Base-by-base conservation (phyloP, 2,113 vertebrate species). In the Turdus rufiventris region DNA sequence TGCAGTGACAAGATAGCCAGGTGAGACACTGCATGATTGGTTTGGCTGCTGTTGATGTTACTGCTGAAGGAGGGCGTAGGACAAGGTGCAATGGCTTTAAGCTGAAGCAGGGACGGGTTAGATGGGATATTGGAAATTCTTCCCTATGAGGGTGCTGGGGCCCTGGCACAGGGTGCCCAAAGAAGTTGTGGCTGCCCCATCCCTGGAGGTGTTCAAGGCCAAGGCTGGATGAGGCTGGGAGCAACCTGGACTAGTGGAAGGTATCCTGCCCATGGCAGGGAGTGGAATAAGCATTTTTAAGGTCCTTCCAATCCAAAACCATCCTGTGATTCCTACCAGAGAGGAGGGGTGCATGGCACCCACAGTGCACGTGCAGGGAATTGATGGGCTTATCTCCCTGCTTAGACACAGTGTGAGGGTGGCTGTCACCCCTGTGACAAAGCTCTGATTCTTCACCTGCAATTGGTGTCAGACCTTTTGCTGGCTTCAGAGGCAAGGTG, bases 1-100 rank as follows among this genome's bases (percentile, higher is more conserved):
- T 99, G 99, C 98, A 99, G 99, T n/a, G 99, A 99, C 98, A 99
- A 99, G 98, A 99, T 99, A 43, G 99, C 99, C 1, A 98, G 99
- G 99, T 99, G 95, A 97, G 94, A 34, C 13, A 5, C 3, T 6
- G 2, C 20, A 1, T 1, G 13, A 1, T 42, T 57, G n/a, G 1
- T n/a, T 84, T 31, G 38, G 67, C 25, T 80, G 38, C 38, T 71
- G 0, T 12, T 50, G 42, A 15, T 81, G 63, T 34, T 50, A 4
- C 8, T 54, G 62, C 68, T 45, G 57, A 53, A 38, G 31, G 38
- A 28, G 40, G 31, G 48, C 12, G 4, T 36, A n/a, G 63, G 42
- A 28, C 21, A 29, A 56, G 21, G 40, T 47, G 31, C 17, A 83
- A 14, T 5, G 56, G 48, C 71, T 31, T 68, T 33, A 34, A 56